Conservation (phyloP, 2,113 vertebrate genomes). For the Sorex fumeus region DNA sequence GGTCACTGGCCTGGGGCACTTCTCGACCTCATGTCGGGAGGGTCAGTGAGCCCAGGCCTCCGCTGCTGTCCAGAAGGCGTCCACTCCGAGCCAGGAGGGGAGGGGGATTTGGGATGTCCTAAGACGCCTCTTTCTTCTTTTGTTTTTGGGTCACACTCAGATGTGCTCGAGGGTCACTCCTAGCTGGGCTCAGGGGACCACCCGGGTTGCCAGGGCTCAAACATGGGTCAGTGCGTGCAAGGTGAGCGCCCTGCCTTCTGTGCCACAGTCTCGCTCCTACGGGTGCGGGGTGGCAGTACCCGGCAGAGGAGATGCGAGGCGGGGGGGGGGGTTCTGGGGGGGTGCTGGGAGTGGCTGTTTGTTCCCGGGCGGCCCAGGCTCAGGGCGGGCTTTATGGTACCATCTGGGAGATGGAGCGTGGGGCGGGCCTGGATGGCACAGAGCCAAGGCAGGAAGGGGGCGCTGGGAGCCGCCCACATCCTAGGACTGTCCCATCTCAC, state of each 20-base stretch:
- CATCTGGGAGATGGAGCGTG: slow-evolving; percentile 80
- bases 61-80: neutral
- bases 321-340: slow-evolving; percentile 21
- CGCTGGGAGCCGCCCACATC: too few species aligned
- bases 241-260: too few species aligned
- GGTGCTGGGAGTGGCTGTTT: slow-evolving; percentile 73
- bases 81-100: neutral
- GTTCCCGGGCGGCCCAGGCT: slow-evolving; percentile 57
- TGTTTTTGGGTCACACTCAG: neutral
- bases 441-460: slow-evolving; percentile 52
- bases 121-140: too few species aligned
- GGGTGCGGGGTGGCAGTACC: neutral
- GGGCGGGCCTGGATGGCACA: slow-evolving; percentile 67
- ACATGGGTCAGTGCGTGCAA: neutral
- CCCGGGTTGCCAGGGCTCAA: neutral
- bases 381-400: slow-evolving; percentile 74
- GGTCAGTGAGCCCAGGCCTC: neutral
- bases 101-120: neutral
- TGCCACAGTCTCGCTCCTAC: neutral
- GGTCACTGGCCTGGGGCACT: neutral
- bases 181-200: neutral
- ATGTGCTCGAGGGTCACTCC: neutral
- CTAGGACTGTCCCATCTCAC: slow-evolving; percentile 65
- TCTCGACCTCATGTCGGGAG: neutral
- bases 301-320: slow-evolving; percentile 57